Base-by-base conservation (phyloP, 2,797 vertebrate species). In the Lepilemur ruficaudatus region DNA sequence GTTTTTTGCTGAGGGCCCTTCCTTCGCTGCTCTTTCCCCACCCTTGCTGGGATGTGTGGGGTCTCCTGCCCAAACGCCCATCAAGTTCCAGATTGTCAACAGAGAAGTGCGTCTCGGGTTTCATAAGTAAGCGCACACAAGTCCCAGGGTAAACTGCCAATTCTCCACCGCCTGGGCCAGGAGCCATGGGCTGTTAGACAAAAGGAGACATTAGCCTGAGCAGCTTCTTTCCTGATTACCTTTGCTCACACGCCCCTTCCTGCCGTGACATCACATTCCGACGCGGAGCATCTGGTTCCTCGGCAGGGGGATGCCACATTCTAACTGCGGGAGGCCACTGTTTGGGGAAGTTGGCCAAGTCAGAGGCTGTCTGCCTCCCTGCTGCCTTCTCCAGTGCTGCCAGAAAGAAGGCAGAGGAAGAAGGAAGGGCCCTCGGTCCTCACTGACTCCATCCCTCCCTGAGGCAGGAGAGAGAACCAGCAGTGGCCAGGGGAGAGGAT, bases 271-370 rank as follows among this genome's bases (percentile, higher is more conserved):
- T 94, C 94, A 52, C 76, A 41, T 92, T 96, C 91, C 18, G 9
- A 79, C 10, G 52, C 75, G 92, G 96, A 97, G 97, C 98, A 98
- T 96, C 98, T 98, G 98, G 97, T 97, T 97, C 96, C 97, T 95
- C 89, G 28, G 97, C 89, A 95, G 98, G 98, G 88, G 95, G 90
- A 96, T 92, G 94, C 96, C 96, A 52, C 94, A 95, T 97, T 97
- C 96, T 97, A 95, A 78, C 83, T 2, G 57, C 55, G 43, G 93
- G 97, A 98, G 72, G 91, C 8, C 17, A 81, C 96, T 73, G n/a
- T 92, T 94, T 95, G 41, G 89, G 98, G 97, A 98, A 97, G 84
- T 59, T 73, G 86, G 98, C 98, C 98, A 98, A 98, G 0, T 0
- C 10, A 1, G 3, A 1, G 15, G 22, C 88, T 38, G 32, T 41